phyloP scores from a whole-genome alignment of 1,140 invertebrate genomes.

The Anastatus disparis region DNA sequence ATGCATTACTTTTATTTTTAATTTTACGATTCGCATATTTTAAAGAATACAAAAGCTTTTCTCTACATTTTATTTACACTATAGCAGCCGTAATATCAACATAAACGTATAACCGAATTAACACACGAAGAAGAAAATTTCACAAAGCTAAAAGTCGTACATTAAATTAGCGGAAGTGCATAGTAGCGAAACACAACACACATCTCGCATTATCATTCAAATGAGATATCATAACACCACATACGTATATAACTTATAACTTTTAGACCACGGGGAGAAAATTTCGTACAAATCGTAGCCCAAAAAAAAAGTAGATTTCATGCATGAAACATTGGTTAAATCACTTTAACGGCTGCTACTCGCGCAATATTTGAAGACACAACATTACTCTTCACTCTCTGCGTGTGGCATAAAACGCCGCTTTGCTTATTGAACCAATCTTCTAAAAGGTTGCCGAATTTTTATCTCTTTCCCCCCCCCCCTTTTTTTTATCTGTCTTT shows the following conservation, averaged over 20 bases:
- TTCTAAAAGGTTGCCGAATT: conserved; percentile 29
- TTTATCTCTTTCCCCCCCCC: too few species aligned
- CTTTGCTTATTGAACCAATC: conserved; percentile 29
- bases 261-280: conserved; percentile 3
- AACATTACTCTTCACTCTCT: not conserved
- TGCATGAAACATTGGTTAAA: conserved; percentile 19
- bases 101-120: too few species aligned
- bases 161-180: conserved; percentile 17
- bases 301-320: conserved; percentile 19
- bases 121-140: too few species aligned
- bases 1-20: too few species aligned
- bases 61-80: too few species aligned
- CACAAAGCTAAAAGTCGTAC: too few species aligned
- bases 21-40: too few species aligned
- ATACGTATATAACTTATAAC: not conserved
- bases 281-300: not conserved
- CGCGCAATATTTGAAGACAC: conserved; percentile 19
- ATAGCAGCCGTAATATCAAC: too few species aligned
- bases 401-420: not conserved
- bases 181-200: too few species aligned
- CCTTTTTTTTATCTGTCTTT: too few species aligned
- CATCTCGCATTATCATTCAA: conserved; percentile 18
- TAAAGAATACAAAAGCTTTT: too few species aligned
- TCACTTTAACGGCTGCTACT: conserved; percentile 3
- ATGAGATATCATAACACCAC: conserved; percentile 5